These are phyloP conservation scores for Chrysomallon squamiferum DNA, from an alignment of 1,140 invertebrate species.

Conservation along the genomic window DNA sequence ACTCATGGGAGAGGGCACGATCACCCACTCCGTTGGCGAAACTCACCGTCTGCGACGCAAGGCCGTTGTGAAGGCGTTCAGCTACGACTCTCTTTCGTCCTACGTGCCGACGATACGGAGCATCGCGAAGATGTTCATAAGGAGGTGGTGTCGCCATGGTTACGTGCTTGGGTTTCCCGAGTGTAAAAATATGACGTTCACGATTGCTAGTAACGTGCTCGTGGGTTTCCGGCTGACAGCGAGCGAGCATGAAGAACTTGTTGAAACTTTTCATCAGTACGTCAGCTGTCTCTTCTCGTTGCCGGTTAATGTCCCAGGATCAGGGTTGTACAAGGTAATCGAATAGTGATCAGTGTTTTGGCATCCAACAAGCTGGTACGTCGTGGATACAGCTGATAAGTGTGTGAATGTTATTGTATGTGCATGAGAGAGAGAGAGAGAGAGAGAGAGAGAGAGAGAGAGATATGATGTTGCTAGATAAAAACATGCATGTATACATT, in stretches of 20 bases:
- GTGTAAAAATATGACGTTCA: conserved; percentile 45
- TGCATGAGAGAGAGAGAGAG: too few relatives aligned
- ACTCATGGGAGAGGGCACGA: conserved; percentile 38
- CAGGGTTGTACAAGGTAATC: conserved; percentile 41
- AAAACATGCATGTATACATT: too few relatives aligned
- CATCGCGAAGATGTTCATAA: conserved; percentile 28
- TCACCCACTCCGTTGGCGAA: conserved; percentile 36
- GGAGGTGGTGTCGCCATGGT: conserved; percentile 32
- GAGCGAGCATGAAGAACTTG: conserved; percentile 20
- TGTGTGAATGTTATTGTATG: too few relatives aligned
- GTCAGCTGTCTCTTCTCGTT: conserved; percentile 40
- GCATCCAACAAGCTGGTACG: too few relatives aligned
- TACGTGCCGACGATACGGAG: conserved; percentile 41
- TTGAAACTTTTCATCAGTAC: conserved; percentile 33
- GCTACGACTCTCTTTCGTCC: conserved; percentile 31
- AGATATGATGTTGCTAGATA: too few relatives aligned
- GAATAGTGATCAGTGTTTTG: too few relatives aligned
- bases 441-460: too few relatives aligned
- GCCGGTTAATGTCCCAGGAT: conserved; percentile 43
- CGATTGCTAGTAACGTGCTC: conserved; percentile 31
- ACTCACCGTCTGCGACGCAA: conserved; percentile 36
- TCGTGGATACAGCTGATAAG: neutral
- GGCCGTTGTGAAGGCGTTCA: conserved; percentile 43
- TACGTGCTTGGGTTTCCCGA: conserved; percentile 39
- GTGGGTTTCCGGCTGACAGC: conserved; percentile 34